Conservation (phyloP, 2,797 vertebrate genomes). For the Uromys caudimaculatus region DNA sequence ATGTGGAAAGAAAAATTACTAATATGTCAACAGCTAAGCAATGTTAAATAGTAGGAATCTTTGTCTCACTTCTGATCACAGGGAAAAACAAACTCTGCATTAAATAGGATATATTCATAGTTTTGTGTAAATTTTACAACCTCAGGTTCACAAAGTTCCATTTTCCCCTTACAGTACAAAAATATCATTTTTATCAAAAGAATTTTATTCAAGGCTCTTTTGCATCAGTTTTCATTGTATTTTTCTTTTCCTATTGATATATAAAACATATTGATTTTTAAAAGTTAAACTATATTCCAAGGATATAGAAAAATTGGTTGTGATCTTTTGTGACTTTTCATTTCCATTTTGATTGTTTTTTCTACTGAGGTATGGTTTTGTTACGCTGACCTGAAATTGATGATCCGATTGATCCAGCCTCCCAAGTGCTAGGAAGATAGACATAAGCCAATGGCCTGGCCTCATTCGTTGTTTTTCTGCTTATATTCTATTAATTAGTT, state of each 20-base stretch:
- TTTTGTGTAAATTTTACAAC: background rate
- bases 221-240: background rate
- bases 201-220: conserved; percentile 17
- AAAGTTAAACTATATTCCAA: conserved; percentile 9
- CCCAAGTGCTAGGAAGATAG: background rate
- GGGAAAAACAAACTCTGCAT: background rate
- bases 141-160: background rate
- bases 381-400: background rate
- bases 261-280: background rate
- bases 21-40: background rate
- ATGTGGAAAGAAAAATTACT: background rate
- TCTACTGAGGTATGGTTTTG: background rate
- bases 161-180: conserved; percentile 1
- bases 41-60: background rate
- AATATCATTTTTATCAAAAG: background rate
- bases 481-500: background rate
- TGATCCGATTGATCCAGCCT: background rate
- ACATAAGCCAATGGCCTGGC: background rate
- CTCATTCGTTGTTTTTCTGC: background rate
- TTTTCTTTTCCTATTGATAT: background rate
- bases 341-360: background rate
- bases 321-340: conserved; percentile 9
- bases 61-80: background rate
- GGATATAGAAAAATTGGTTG: background rate
- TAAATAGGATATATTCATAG: background rate